Conservation (phyloP, 2,797 vertebrate species). For the Salarias fasciatus region DNA sequence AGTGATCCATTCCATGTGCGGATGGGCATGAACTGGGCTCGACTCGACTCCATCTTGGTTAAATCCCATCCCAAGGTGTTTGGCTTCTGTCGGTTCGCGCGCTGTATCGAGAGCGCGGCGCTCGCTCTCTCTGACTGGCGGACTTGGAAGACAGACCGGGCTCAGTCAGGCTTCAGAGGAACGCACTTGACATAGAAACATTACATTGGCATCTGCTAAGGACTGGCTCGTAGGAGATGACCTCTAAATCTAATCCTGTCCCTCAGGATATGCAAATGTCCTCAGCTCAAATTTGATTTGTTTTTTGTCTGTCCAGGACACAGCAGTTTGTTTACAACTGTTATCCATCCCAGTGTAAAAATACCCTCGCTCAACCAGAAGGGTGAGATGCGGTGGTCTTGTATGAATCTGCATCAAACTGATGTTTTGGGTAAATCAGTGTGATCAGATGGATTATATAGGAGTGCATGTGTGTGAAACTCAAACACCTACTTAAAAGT, state of each 20-base stretch:
- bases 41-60: constrained; percentile 74
- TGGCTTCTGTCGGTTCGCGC: constrained; percentile 65
- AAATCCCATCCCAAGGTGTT: constrained; percentile 85
- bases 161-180: constrained; percentile 61
- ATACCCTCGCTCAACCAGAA: constrained; percentile 6
- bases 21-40: constrained; percentile 70
- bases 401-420: constrained; percentile 11
- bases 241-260: constrained; percentile 85
- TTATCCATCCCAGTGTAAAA: constrained; percentile 44
- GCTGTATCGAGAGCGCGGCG: constrained; percentile 46
- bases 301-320: constrained; percentile 76
- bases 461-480: background rate
- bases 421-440: background rate
- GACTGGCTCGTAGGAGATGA: constrained; percentile 75
- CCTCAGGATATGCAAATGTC: constrained; percentile 82
- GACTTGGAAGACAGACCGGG: constrained; percentile 63
- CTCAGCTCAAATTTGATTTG: constrained; percentile 80
- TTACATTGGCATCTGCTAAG: constrained; percentile 72
- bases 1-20: constrained; percentile 74
- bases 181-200: constrained; percentile 77
- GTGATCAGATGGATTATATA: constrained; percentile 9
- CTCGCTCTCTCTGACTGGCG: constrained; percentile 61
- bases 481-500: too few species aligned
- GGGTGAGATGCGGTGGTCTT: constrained; percentile 24
- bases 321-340: constrained; percentile 67